phyloP scores from a whole-genome alignment of 2,113 vertebrate genomes.

The Mandrillus leucophaeus region DNA sequence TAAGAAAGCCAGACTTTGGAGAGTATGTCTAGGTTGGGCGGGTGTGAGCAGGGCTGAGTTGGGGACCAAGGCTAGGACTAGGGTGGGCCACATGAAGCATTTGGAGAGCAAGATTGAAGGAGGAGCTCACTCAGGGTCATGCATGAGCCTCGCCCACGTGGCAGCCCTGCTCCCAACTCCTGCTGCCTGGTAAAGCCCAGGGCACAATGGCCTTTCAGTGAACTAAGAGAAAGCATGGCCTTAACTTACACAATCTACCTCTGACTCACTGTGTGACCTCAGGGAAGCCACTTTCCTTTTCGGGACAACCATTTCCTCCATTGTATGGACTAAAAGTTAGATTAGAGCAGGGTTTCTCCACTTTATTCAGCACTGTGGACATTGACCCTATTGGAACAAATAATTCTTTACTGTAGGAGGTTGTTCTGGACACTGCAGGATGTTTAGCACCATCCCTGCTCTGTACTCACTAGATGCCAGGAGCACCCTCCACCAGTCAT shows the following conservation, averaged over 20 bases:
- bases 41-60: background rate
- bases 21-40: background rate
- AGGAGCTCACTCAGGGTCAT: rapidly evolving
- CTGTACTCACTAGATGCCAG: no score
- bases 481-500: no score
- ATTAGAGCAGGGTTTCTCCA: background rate
- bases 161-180: background rate
- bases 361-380: no score
- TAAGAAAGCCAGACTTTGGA: background rate
- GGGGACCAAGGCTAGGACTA: background rate
- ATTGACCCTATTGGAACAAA: no score
- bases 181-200: background rate
- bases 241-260: background rate
- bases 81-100: rapidly evolving
- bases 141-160: background rate
- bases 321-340: background rate
- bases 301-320: background rate
- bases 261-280: background rate
- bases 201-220: background rate
- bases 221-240: background rate
- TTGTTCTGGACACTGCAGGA: background rate
- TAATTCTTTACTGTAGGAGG: background rate
- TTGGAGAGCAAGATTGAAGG: background rate
- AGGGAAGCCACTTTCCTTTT: background rate
- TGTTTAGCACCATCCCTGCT: background rate